Evolutionary conservation across 2,888 invertebrate genomes (phyloP).

Genomic region (Drosophila recens): DNA sequence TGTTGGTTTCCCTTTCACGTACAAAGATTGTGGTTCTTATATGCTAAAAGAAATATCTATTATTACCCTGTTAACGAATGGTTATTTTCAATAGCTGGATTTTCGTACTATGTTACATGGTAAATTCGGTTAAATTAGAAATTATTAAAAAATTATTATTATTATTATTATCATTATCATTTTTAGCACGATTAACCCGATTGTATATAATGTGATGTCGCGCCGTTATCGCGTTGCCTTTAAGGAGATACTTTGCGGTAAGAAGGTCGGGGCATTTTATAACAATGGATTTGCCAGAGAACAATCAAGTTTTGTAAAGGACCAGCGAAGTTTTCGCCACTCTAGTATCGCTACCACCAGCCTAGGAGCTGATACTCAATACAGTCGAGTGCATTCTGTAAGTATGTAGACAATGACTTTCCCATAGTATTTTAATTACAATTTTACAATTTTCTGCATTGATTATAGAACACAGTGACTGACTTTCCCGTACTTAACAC

Average conservation of each 20-base stretch:
- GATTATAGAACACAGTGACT: conserved; percentile 59
- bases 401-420: conserved; percentile 4
- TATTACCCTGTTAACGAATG: conserved; percentile 91
- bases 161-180: too few species aligned
- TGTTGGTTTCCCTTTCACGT: conserved; percentile 99
- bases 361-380: conserved; percentile 57
- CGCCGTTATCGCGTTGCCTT: conserved; percentile 92
- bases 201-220: conserved; percentile 94
- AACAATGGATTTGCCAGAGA: conserved; percentile 87
- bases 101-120: conserved; percentile 92
- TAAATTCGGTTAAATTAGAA: conserved; percentile 51
- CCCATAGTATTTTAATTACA: not conserved
- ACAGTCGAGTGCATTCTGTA: conserved; percentile 75
- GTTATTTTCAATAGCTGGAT: conserved; percentile 92
- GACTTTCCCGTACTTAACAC: conserved; percentile 71
- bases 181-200: conserved; percentile 93
- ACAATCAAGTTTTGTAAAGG: conserved; percentile 87
- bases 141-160: not conserved
- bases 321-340: conserved; percentile 88
- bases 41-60: conserved; percentile 88
- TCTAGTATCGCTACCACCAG: conserved; percentile 85
- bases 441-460: not conserved
- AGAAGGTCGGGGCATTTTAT: conserved; percentile 84
- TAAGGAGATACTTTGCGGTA: conserved; percentile 90
- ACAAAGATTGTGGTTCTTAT: conserved; percentile 93